These are phyloP conservation scores for Achroia grisella DNA, from an alignment of 1,140 invertebrate genomes.

Conservation along the genomic window DNA sequence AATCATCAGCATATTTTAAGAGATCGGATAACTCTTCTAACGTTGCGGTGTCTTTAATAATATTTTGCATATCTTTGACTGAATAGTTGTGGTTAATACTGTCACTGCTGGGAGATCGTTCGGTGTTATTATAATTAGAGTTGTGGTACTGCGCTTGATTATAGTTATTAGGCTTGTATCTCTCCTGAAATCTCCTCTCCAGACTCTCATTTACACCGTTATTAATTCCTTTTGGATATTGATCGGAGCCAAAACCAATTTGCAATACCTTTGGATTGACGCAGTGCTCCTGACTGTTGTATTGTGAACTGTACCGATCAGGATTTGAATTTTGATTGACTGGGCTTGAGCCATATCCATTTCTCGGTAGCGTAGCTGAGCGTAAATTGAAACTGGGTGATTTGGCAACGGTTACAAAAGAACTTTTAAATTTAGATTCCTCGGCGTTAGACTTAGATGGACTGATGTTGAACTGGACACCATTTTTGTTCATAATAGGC, in stretches of 20 bases:
- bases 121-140: constrained; percentile 55
- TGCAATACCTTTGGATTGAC: constrained; percentile 72
- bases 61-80: constrained; percentile 55
- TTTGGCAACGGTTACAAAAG: constrained; percentile 51
- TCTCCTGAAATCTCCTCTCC: constrained; percentile 62
- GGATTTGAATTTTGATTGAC: constrained; percentile 62
- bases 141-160: constrained; percentile 52
- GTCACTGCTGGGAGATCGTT: constrained; percentile 56
- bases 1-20: constrained; percentile 79
- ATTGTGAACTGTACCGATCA: constrained; percentile 69
- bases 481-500: constrained; percentile 66
- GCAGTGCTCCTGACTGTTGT: constrained; percentile 71
- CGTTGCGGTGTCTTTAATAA: constrained; percentile 73
- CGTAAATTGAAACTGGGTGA: constrained; percentile 75
- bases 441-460: constrained; percentile 64
- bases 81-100: constrained; percentile 65
- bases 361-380: constrained; percentile 81
- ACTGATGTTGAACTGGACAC: constrained; percentile 65
- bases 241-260: constrained; percentile 68
- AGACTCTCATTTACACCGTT: constrained; percentile 73
- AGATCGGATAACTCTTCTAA: constrained; percentile 84
- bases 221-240: constrained; percentile 62
- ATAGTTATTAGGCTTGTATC: constrained; percentile 65
- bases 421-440: constrained; percentile 60
- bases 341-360: constrained; percentile 75